Base-by-base conservation (phyloP, 2,797 vertebrate species). In the Eupleurogrammus muticus region DNA sequence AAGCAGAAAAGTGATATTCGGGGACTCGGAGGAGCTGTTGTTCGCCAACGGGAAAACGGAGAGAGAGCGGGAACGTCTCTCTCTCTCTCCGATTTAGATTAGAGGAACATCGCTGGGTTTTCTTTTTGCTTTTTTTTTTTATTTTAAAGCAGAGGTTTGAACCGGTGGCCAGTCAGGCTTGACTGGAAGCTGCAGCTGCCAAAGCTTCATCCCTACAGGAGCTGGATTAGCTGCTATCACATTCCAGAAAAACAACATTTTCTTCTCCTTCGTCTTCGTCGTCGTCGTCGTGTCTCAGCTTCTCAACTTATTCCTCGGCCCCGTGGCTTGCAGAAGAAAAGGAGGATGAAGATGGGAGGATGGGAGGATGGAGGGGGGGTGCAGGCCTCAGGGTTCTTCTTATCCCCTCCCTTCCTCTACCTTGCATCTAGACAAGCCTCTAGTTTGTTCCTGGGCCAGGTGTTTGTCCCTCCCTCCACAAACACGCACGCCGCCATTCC, bases 391-490 rank as follows among this genome's bases (percentile, higher is more conserved):
- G 80, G 82, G 42, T 61, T 59, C 64, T 64, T 69, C 59, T 79
- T 61, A 76, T 82, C 68, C 77, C 59, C 44, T 38, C 67, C 77
- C 56, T 40, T 35, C 36, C 53, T 24, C 50, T 21, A 4, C 69
- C 47, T 69, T 21, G 57, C 70, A 72, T 78, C 53, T n/a, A 79
- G 68, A 81, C 77, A 56, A 73, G 82, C 73, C 53, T 56, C 19
- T 50, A 52, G 76, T 86, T 69, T 79, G 82, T 84, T 83, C 67
- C 48, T 24, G 28, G 61, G 83, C 84, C 86, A 85, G 86, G 88
- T 84, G 86, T 77, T 84, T 53, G 57, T n/a, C n/a, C n/a, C n/a
- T n/a, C n/a, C n/a, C n/a, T n/a, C n/a, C n/a, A n/a, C n/a, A n/a
- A n/a, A n/a, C n/a, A n/a, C n/a, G n/a, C n/a, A n/a, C n/a, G n/a